A percentile compares a stretch with the other conserved stretches of the same genome.
Conservation (phyloP, 1,140 invertebrate genomes). For the Drosophila pseudoobscura region DNA sequence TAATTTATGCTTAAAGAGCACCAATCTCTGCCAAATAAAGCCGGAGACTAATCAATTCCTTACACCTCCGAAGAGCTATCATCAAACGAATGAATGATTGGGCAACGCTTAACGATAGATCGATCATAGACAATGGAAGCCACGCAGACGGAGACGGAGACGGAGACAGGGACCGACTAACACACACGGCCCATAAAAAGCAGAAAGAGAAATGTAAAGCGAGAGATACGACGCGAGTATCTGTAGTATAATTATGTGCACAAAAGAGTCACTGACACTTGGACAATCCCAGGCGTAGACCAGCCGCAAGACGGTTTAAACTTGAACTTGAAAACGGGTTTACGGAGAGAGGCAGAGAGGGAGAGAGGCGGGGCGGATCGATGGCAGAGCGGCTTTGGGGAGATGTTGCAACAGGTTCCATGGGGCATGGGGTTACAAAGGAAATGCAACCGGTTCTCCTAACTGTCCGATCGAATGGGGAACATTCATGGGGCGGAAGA, state of each 20-base stretch:
- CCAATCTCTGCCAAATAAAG: conserved; percentile 18
- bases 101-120: conserved; percentile 35
- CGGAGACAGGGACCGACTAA: conserved; percentile 33
- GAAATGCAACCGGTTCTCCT: conserved; percentile 53
- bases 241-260: conserved; percentile 32
- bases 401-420: conserved; percentile 64
- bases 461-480: conserved; percentile 18
- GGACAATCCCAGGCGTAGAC: conserved; percentile 34
- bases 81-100: conserved; percentile 44
- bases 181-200: conserved; percentile 33
- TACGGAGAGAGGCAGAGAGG: conserved; percentile 9
- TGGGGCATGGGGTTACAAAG: conserved; percentile 1
- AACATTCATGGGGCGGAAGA: background rate
- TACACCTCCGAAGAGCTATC: conserved; percentile 17
- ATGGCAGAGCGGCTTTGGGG: conserved; percentile 17
- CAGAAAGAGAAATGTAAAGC: conserved; percentile 41
- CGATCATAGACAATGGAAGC: conserved; percentile 26
- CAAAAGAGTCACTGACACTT: conserved; percentile 78
- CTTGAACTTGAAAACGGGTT: conserved; percentile 83
- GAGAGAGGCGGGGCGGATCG: background rate
- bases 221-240: conserved; percentile 1
- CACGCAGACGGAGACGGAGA: background rate
- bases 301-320: conserved; percentile 46
- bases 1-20: conserved; percentile 56
- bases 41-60: conserved; percentile 49